Conservation (phyloP, 2,797 vertebrate genomes). For the Holocentrus rufus region DNA sequence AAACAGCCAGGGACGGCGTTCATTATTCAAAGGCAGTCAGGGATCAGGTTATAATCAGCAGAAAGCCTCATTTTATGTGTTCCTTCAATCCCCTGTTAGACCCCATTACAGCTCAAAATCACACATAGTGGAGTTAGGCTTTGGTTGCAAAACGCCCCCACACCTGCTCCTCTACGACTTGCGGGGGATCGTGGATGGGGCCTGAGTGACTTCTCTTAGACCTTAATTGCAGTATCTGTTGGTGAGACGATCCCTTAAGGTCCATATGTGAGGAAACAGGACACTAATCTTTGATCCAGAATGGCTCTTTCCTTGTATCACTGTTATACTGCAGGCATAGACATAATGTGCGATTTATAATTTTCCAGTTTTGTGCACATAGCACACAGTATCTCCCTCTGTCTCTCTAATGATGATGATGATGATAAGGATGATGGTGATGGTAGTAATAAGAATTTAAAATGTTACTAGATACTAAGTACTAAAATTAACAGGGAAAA, state of each 20-base stretch:
- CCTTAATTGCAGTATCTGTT: conserved; percentile 3
- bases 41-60: conserved; percentile 85
- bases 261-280: neutral
- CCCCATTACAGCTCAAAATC: conserved; percentile 43
- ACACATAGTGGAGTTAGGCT: conserved; percentile 20
- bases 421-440: neutral
- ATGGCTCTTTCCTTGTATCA: conserved; percentile 7
- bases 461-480: too few species aligned
- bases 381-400: too few species aligned
- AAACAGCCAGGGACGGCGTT: conserved; percentile 79
- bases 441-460: too few species aligned
- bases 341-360: neutral
- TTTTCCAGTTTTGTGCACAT: neutral
- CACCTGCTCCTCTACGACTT: conserved; percentile 9
- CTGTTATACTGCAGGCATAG: too few species aligned
- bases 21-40: conserved; percentile 85
- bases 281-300: conserved; percentile 4
- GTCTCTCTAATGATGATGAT: too few species aligned
- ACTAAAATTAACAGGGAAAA: too few species aligned
- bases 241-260: conserved; percentile 28
- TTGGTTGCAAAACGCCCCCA: conserved; percentile 25
- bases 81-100: conserved; percentile 54
- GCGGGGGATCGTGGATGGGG: conserved; percentile 7
- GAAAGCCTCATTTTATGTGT: conserved; percentile 77
- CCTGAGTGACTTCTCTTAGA: conserved; percentile 24